Base-by-base conservation (phyloP, 2,113 vertebrate genomes). In the Rhinolophus sinicus region DNA sequence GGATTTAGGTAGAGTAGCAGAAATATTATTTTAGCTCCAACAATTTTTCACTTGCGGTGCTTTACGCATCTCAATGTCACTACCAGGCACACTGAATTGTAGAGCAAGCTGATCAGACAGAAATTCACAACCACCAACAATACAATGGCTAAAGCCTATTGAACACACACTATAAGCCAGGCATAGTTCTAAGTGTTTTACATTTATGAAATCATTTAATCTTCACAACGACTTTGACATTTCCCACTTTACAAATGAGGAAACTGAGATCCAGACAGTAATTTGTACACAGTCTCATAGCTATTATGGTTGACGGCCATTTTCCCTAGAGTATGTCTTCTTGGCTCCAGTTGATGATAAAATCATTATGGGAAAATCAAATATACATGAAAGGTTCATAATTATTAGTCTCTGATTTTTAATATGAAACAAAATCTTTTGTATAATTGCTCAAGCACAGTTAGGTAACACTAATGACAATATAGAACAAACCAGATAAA, bases 311-410 rank as follows among this genome's bases (percentile, higher is more conserved):
- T 12, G 35, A 44, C 67, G 56, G 13, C 18, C 4, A 8, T 52
- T 88, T 65, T 56, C 52, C 50, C 22, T 58, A 14, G 7, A 64
- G 77, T 86, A 52, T 60, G 35, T 90, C 81, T 69, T 70, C n/a
- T 64, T 76, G 3, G 44, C 13, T 77, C 33, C 3, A 87, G 64
- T 2, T 35, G 28, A 72, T 90, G 38, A 96, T 72, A 84, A 88
- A 91, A 83, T 67, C 76, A 76, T 72, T 44, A 35, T 77, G 28
- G 78, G n/a, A 70, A 94, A 70, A 90, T 44, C 64, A 81, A 75
- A 81, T 85, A 65, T 18, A 30, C 13, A 70, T 35, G 3, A 50
- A 82, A 90, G 52, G 1, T 81, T 93, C 26, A 60, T n/a, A 67
- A 58, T 60, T 60, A 33, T 33, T 77, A 52, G 40, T 67, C 56